Evolutionary conservation across 2,797 vertebrate species (phyloP).

Genomic region (Sarcoramphus papa): DNA sequence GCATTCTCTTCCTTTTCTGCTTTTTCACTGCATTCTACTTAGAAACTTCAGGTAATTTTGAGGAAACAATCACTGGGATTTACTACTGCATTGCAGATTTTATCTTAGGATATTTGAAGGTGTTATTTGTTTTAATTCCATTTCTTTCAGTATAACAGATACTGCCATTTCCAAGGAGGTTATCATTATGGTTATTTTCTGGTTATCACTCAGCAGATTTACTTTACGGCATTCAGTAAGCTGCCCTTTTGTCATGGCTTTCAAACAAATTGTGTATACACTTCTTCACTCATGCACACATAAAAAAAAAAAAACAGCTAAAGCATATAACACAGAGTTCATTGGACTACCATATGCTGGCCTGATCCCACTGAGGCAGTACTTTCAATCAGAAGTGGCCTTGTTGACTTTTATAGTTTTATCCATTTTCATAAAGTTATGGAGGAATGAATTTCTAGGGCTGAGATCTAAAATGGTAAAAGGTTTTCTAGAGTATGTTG

Average conservation of each 20-base stretch:
- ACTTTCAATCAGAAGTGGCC: neutral
- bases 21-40: neutral
- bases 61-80: neutral
- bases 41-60: neutral
- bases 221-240: neutral
- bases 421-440: neutral
- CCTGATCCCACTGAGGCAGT: neutral
- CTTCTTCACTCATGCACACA: neutral
- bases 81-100: neutral
- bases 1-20: neutral
- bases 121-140: neutral
- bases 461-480: neutral
- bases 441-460: neutral
- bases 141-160: constrained; percentile 21
- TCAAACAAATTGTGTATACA: neutral
- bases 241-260: neutral
- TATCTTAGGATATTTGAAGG: neutral
- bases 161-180: constrained; percentile 40
- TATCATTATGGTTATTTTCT: constrained; percentile 22
- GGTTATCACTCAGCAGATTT: constrained; percentile 19
- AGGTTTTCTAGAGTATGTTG: neutral
- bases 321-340: neutral
- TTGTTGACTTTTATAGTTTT: neutral
- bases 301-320: neutral
- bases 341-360: neutral